Evolutionary conservation across 2,113 vertebrate species (phyloP).

Genomic region (Oreocharis arfaki): DNA sequence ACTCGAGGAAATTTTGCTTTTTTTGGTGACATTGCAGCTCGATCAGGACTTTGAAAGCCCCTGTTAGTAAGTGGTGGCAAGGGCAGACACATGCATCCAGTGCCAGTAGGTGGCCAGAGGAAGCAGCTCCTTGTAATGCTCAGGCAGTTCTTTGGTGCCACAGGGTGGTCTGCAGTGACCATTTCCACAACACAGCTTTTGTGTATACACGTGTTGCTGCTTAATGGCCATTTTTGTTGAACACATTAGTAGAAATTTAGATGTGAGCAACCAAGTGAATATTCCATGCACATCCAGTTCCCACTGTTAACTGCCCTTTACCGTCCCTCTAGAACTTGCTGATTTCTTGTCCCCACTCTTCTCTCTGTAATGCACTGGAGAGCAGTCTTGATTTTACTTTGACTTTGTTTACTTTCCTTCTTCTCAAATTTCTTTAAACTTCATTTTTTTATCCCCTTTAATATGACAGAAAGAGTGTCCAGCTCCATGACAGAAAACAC

Average conservation of each 20-base stretch:
- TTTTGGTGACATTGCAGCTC: not conserved
- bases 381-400: not conserved
- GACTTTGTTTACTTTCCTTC: not conserved
- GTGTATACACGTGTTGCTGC: accelerated
- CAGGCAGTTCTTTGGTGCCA: not conserved
- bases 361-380: not conserved
- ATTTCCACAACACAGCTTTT: not conserved
- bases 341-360: not conserved
- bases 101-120: not conserved
- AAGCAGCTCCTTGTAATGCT: not conserved
- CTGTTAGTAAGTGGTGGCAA: not conserved
- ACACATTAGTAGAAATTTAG: not conserved
- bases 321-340: not conserved
- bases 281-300: not conserved
- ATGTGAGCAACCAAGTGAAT: not conserved
- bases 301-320: not conserved
- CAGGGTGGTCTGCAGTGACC: not conserved
- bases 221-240: not conserved
- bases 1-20: not conserved
- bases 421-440: not conserved
- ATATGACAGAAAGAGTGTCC: not conserved
- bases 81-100: not conserved
- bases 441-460: not conserved
- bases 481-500: not conserved
- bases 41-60: not conserved